A percentile compares a stretch with the other conserved stretches of the same genome.
phyloP scores from a whole-genome alignment of 92 coral and sea anemone species.

The Paramuricea clavata region DNA sequence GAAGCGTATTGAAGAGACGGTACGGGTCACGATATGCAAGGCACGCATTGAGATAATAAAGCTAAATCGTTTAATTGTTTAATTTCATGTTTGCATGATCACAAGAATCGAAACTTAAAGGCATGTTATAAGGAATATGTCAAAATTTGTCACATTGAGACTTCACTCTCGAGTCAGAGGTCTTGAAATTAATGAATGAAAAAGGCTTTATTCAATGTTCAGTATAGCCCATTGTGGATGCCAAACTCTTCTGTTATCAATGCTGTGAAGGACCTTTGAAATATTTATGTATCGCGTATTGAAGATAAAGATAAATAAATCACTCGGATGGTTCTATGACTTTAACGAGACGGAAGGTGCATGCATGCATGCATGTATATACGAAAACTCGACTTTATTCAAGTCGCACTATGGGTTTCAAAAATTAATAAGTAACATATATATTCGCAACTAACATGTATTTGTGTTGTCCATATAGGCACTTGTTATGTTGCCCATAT shows the following conservation, averaged over 20 bases:
- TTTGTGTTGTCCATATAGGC: too few species aligned
- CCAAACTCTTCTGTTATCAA: neutral
- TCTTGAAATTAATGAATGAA: neutral
- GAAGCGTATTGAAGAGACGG: neutral
- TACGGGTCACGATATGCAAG: neutral
- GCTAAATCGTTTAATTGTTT: neutral
- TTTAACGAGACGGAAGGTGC: neutral
- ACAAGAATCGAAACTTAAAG: constrained; percentile 1
- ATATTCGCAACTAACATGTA: too few species aligned
- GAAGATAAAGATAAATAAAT: neutral
- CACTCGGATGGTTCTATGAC: neutral
- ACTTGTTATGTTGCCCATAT: too few species aligned
- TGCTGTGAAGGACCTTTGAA: neutral
- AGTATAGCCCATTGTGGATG: neutral
- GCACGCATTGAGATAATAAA: constrained; percentile 8
- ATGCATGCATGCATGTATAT: too few species aligned
- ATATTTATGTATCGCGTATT: neutral
- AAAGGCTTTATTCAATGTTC: neutral
- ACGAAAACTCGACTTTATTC: too few species aligned
- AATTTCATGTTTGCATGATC: constrained; percentile 22
- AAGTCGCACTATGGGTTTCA: too few species aligned
- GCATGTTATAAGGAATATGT: neutral
- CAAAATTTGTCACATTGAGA: neutral
- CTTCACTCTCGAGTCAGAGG: neutral
- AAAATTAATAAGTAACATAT: too few species aligned